Evolutionary conservation across 2,113 vertebrate genomes (phyloP).

Genomic region (Tachuris rubrigastra): DNA sequence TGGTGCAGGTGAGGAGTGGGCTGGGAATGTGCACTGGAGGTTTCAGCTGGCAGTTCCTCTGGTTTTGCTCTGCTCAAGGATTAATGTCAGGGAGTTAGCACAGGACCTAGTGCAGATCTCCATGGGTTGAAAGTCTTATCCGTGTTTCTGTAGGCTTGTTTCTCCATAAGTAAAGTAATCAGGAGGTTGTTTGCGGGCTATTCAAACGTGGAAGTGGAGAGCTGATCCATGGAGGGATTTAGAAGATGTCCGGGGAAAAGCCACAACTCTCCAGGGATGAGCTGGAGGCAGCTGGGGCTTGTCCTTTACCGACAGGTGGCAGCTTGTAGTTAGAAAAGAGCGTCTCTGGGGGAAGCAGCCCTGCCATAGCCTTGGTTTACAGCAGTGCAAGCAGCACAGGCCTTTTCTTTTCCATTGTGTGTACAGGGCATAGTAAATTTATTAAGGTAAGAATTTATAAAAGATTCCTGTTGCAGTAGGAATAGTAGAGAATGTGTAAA

Average conservation of each 20-base stretch:
- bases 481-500: not conserved
- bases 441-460: not conserved
- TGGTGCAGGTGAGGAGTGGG: not conserved
- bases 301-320: slow-evolving; percentile 3
- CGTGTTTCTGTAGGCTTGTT: not conserved
- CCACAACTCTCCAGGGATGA: rapidly evolving
- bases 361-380: not conserved
- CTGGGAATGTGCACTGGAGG: not conserved
- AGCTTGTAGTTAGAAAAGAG: not conserved
- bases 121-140: not conserved
- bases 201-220: not conserved
- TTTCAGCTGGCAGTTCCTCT: not conserved
- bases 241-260: not conserved
- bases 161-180: not conserved
- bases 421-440: not conserved
- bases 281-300: rapidly evolving
- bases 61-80: not conserved
- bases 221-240: not conserved
- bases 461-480: not conserved
- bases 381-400: not conserved
- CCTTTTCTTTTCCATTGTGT: not conserved
- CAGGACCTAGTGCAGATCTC: not conserved
- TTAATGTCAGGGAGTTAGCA: not conserved
- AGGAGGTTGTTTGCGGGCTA: not conserved
- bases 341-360: not conserved